phyloP scores from a whole-genome alignment of 2,888 invertebrate species.

The Parnassius glacialis region DNA sequence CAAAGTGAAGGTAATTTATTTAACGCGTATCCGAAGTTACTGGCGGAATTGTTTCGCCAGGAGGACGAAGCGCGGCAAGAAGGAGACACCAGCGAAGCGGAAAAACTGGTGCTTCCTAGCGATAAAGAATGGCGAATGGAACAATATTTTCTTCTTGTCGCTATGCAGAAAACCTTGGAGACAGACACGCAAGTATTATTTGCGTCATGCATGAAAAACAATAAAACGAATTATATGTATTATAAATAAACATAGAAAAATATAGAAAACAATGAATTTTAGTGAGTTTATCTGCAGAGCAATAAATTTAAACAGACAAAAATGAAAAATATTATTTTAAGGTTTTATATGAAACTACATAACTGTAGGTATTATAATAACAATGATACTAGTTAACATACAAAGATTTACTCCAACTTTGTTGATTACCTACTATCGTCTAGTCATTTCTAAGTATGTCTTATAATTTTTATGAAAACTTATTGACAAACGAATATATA shows the following conservation, averaged over 20 bases:
- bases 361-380: too few species aligned
- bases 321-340: too few species aligned
- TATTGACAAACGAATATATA: too few species aligned
- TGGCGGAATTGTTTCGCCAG: slow-evolving; percentile 81
- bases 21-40: slow-evolving; percentile 83
- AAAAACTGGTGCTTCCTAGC: slow-evolving; percentile 84
- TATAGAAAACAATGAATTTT: too few species aligned
- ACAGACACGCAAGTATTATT: slow-evolving; percentile 43
- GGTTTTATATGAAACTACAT: too few species aligned
- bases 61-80: slow-evolving; percentile 67
- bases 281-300: too few species aligned
- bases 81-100: slow-evolving; percentile 69
- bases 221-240: neutral
- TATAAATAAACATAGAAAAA: neutral
- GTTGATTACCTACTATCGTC: too few species aligned
- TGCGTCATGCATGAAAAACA: neutral
- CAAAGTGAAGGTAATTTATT: slow-evolving; percentile 82
- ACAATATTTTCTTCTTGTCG: slow-evolving; percentile 85
- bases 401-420: too few species aligned
- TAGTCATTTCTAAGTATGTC: too few species aligned
- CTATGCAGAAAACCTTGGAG: slow-evolving; percentile 79
- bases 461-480: too few species aligned
- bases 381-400: too few species aligned
- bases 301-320: too few species aligned
- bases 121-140: slow-evolving; percentile 85